Conservation (phyloP, 2,888 invertebrate genomes). For the Drymonia ruficornis region DNA sequence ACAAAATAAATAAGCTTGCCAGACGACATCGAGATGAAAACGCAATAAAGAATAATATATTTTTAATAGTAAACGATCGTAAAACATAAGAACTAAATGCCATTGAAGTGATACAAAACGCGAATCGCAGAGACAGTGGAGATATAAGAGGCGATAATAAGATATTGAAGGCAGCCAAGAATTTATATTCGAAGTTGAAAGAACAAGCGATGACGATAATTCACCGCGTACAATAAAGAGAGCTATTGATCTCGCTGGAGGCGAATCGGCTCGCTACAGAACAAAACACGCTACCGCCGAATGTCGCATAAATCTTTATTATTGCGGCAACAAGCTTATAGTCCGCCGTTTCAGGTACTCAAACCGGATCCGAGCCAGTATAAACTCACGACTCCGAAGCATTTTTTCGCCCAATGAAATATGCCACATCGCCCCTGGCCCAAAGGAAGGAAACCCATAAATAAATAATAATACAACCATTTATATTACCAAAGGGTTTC, state of each 20-base stretch:
- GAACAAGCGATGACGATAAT: constrained; percentile 73
- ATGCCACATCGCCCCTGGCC: constrained; percentile 79
- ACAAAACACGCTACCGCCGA: constrained; percentile 84
- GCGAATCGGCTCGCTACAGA: constrained; percentile 82
- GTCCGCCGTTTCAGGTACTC: constrained; percentile 80
- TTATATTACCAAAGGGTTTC: constrained; percentile 85
- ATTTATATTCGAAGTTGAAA: constrained; percentile 70
- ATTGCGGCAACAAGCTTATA: constrained; percentile 83
- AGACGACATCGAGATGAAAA: constrained; percentile 2
- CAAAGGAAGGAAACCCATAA: constrained; percentile 82
- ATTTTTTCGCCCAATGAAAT: constrained; percentile 84
- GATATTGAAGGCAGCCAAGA: constrained; percentile 65
- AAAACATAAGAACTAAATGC: constrained; percentile 43
- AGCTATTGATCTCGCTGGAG: constrained; percentile 82
- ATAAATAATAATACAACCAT: constrained; percentile 85
- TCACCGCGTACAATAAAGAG: constrained; percentile 79
- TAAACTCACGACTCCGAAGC: constrained; percentile 80
- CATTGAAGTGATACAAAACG: constrained; percentile 53
- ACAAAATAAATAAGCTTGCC: neutral
- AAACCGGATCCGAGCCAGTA: constrained; percentile 76
- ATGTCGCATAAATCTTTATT: constrained; percentile 85
- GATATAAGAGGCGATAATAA: constrained; percentile 76
- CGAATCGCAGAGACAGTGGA: constrained; percentile 59
- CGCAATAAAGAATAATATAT: constrained; percentile 21
- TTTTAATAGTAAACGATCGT: constrained; percentile 32